phyloP scores from a whole-genome alignment of 2,113 vertebrate species.

The Hippolais icterina region DNA sequence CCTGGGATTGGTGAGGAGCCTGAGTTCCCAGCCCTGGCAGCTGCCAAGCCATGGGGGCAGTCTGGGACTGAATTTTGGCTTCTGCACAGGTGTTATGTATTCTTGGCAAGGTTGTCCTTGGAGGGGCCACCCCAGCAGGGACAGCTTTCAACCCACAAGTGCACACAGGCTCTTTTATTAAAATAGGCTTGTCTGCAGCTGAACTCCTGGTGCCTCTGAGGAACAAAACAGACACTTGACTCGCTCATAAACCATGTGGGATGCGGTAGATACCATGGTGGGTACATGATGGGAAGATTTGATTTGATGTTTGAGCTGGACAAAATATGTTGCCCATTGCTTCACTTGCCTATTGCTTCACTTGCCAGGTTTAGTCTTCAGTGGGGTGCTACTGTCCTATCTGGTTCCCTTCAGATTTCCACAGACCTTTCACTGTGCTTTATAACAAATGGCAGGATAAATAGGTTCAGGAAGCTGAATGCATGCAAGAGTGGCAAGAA shows the following conservation, averaged over 20 bases:
- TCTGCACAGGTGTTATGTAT: fast-evolving
- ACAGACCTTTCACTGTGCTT: neutral
- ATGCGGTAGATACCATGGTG: neutral
- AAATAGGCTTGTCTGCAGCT: neutral
- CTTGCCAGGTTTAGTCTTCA: neutral
- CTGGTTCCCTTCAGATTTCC: neutral
- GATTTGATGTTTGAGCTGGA: neutral
- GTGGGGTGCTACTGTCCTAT: neutral
- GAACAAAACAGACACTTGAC: neutral
- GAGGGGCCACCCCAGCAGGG: neutral
- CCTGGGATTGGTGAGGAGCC: too few species aligned
- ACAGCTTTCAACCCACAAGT: neutral
- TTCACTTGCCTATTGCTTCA: neutral
- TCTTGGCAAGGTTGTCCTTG: neutral
- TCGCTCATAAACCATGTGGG: neutral
- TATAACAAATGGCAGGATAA: neutral
- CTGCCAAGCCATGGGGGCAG: neutral
- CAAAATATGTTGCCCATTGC: neutral
- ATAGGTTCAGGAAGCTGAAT: neutral
- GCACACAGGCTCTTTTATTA: neutral
- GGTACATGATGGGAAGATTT: neutral
- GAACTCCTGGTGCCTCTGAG: neutral
- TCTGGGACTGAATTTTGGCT: neutral
- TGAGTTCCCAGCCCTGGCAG: neutral
- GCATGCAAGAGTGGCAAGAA: neutral